Evolutionary conservation across 2,113 vertebrate genomes (phyloP), one percentile per base, ranked within the genome.

Genomic region (Vimba vimba): DNA sequence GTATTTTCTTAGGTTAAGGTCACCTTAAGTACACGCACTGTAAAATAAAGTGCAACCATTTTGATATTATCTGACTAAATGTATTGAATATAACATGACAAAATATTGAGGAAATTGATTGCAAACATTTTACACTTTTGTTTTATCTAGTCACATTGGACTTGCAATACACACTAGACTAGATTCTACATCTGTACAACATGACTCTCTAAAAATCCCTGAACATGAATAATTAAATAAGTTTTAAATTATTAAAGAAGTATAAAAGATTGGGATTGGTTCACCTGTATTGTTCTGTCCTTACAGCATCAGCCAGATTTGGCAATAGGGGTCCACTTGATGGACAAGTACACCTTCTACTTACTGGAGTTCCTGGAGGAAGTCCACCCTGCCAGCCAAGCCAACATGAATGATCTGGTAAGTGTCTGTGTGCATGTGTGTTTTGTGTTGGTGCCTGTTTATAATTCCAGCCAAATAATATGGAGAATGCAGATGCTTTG

Each of bases 271-370:
- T 71, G 7, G 11, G 23, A 30, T 52, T 47, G 13, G 4, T 76
- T 76, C 25, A 76, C 12, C n/a, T 19, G 13, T n/a, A 78, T 25
- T 83, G 12, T 80, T 50, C 15, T n/a, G 84, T 80, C 83, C 89
- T 88, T 90, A 84, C 89, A 99, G 98, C 98, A 99, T 90, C 98
- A 99, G n/a, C 97, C 98, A 21, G 98, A 99, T 92, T 94, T 98
- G 89, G 97, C 94, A 30, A 98, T 99, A 60, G 98, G 98, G 0
- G 98, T 99, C 52, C 98, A 99, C 87, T 94, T 99, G 89, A 99
- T 99, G 97, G 98, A 99, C 90, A 96, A 97, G 87, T 99, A 99
- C 89, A 99, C 98, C 0, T 99, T 98, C 93, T 99, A 99, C 86
- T 95, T 99, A 75, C 94, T 99, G 73, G 97, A 99, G 90, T 99